A percentile compares a stretch with the other conserved stretches of the same genome.
Conservation (phyloP, 1,140 invertebrate species). For the Diachasmimorpha longicaudata region DNA sequence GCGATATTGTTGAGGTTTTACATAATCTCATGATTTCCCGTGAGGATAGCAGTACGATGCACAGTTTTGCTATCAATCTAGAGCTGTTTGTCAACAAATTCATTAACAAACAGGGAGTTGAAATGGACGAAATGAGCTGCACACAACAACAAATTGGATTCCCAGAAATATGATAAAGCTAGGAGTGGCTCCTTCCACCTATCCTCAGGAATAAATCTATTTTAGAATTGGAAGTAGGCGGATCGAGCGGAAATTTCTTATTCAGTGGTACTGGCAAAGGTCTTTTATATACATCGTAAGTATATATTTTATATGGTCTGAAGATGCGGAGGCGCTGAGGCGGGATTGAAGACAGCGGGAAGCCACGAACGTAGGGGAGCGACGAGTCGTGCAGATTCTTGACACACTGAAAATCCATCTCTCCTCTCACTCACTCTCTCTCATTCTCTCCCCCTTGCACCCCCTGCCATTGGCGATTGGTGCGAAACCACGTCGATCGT, state of each 20-base stretch:
- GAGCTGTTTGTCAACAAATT: too few species aligned
- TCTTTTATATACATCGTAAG: constrained; percentile 5
- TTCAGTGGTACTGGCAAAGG: background rate
- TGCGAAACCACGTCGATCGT: background rate
- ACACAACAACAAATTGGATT: background rate
- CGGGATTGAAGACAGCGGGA: constrained; percentile 16
- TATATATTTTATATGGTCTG: constrained; percentile 7
- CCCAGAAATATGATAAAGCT: background rate
- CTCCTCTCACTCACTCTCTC: background rate
- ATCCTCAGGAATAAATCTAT: background rate
- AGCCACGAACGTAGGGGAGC: background rate
- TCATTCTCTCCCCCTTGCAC: background rate
- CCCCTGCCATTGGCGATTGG: background rate
- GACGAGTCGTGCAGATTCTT: background rate
- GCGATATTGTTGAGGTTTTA: too few species aligned
- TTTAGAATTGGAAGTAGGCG: constrained; percentile 8
- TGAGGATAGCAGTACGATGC: too few species aligned
- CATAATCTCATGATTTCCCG: too few species aligned
- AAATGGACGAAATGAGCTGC: too few species aligned
- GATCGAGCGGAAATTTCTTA: constrained; percentile 16
- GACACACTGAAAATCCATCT: background rate
- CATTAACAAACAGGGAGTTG: too few species aligned
- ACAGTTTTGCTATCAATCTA: too few species aligned
- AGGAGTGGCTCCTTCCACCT: background rate
- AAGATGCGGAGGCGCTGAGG: constrained; percentile 13